A percentile compares a stretch with the other conserved stretches of the same genome.
phyloP scores from a whole-genome alignment of 2,113 vertebrate species.

The Aegypius monachus region DNA sequence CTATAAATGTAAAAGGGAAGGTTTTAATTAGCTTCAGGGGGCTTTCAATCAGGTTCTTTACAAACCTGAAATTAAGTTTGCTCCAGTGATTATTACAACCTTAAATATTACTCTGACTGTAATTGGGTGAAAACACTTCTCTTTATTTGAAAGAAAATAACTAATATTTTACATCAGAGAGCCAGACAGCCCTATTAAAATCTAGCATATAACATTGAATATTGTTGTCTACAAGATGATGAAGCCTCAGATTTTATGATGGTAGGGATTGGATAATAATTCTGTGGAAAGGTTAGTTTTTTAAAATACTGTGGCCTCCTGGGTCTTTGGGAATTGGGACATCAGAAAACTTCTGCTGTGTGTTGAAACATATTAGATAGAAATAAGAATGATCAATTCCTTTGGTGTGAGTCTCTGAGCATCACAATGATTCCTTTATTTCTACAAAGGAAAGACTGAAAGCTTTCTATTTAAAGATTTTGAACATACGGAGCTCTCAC shows the following conservation, averaged over 20 bases:
- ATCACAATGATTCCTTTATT: neutral
- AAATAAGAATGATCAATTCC: neutral
- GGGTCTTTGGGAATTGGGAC: neutral
- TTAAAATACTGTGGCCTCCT: neutral
- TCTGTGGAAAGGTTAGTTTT: neutral
- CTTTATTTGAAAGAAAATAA: neutral
- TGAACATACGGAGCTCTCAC: neutral
- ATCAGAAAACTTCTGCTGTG: neutral
- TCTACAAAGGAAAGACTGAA: neutral
- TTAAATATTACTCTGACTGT: neutral
- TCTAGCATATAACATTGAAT: neutral
- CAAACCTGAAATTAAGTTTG: neutral
- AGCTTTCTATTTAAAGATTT: neutral
- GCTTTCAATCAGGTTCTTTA: neutral
- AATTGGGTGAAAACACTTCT: neutral
- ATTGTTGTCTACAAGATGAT: neutral
- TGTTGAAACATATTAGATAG: neutral
- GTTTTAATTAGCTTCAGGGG: conserved; percentile 1
- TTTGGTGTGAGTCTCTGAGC: neutral
- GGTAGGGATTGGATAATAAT: neutral
- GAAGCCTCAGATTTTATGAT: neutral
- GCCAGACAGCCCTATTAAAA: neutral
- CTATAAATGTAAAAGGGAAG: neutral
- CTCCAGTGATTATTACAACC: neutral
- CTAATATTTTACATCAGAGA: neutral